Conservation (phyloP, 2,888 invertebrate genomes). For the Ectropis crepuscularia region DNA sequence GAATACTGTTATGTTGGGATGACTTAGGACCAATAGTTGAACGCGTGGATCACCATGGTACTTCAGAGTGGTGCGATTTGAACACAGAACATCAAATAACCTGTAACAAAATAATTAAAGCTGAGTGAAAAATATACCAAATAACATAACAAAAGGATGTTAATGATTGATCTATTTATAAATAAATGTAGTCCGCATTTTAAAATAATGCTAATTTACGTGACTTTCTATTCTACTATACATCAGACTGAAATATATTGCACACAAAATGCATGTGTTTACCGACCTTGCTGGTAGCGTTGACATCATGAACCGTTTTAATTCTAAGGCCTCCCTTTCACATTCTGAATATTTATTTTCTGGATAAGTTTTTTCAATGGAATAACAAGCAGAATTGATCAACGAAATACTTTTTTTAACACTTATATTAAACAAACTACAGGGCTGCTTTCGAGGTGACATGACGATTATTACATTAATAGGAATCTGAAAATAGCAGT, state of each 20-base stretch:
- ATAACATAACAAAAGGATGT: too few relatives aligned
- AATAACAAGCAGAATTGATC: constrained; percentile 76
- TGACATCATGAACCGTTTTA: constrained; percentile 69
- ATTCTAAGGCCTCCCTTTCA: constrained; percentile 63
- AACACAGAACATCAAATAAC: constrained; percentile 82
- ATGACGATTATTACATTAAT: constrained; percentile 48
- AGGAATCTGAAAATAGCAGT: background rate
- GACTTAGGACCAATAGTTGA: constrained; percentile 73
- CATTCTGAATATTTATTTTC: constrained; percentile 68
- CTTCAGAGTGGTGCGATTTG: constrained; percentile 72
- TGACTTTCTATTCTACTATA: too few relatives aligned
- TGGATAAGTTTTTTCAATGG: constrained; percentile 71
- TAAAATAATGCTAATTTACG: too few relatives aligned
- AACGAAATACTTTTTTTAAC: constrained; percentile 71
- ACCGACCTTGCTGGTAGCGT: constrained; percentile 76
- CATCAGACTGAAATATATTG: background rate
- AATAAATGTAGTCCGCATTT: too few relatives aligned
- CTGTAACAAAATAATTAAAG: constrained; percentile 60
- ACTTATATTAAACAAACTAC: constrained; percentile 71
- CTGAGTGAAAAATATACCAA: too few relatives aligned
- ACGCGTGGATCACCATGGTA: constrained; percentile 75
- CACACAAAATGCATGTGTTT: background rate
- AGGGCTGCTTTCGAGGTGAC: constrained; percentile 78
- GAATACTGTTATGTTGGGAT: constrained; percentile 76
- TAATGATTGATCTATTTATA: too few relatives aligned